These are phyloP conservation scores for Nysson spinosus DNA, from an alignment of 2,888 invertebrate genomes.

Conservation along the genomic window DNA sequence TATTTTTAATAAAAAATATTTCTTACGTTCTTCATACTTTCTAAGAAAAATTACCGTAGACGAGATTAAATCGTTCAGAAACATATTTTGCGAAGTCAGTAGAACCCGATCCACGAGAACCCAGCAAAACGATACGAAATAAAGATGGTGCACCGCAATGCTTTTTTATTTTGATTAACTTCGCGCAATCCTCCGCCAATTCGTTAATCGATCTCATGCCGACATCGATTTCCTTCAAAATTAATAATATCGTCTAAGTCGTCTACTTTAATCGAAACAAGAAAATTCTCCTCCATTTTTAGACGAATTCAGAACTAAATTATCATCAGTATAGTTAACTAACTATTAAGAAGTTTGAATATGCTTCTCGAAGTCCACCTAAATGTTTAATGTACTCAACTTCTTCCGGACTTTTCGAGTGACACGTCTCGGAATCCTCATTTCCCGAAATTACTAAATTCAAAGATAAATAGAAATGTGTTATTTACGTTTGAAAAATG, in stretches of 20 bases:
- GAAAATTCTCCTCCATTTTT: no score
- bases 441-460: neutral
- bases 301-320: neutral
- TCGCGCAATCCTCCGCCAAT: slow-evolving; percentile 74
- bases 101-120: slow-evolving; percentile 81
- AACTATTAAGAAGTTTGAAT: slow-evolving; percentile 71
- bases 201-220: slow-evolving; percentile 70
- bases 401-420: neutral
- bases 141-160: slow-evolving; percentile 78
- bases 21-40: no score
- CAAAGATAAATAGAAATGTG: neutral
- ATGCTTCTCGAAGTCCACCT: slow-evolving; percentile 73
- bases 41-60: slow-evolving; percentile 75
- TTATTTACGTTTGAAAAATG: neutral
- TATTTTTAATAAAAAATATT: neutral
- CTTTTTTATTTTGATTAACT: slow-evolving; percentile 70
- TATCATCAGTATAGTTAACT: slow-evolving; percentile 18
- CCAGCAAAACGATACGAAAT: slow-evolving; percentile 81
- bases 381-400: slow-evolving; percentile 62
- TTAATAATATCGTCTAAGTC: no score
- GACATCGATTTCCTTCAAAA: slow-evolving; percentile 74
- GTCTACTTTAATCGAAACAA: no score
- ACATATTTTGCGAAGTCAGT: slow-evolving; percentile 79
- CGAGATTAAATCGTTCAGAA: slow-evolving; percentile 79
- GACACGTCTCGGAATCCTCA: neutral